Percentiles rank a stretch among this genome's conserved stretches.
Conservation (phyloP, 2,113 vertebrate genomes). For the Cyanoliseus patagonus region DNA sequence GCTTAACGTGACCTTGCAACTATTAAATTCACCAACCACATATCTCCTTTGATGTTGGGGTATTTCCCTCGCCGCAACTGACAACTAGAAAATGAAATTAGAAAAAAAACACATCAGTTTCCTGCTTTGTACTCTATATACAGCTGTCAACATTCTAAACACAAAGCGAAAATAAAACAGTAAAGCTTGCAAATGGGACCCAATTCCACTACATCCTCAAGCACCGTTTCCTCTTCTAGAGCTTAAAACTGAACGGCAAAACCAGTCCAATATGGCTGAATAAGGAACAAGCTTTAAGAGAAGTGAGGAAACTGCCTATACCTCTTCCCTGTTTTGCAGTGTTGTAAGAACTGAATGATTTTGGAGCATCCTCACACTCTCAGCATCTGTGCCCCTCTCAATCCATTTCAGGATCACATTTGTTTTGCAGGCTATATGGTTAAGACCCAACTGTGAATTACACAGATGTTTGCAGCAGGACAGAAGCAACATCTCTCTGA, state of each 20-base stretch:
- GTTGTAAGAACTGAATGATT: not conserved
- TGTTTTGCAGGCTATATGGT: not conserved
- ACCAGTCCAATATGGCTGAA: not conserved
- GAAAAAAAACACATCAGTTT: constrained; percentile 47
- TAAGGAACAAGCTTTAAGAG: not conserved
- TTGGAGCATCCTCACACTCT: not conserved
- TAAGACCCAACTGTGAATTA: not conserved
- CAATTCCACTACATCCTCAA: not conserved
- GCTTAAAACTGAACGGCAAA: not conserved
- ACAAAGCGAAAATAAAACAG: not conserved
- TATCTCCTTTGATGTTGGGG: not conserved
- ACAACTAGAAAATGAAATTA: constrained; percentile 61
- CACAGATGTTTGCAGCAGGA: not conserved
- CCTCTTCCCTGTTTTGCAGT: not conserved
- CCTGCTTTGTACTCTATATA: not conserved
- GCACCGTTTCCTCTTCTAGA: not conserved
- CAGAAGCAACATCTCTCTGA: not conserved
- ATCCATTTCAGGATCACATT: not conserved
- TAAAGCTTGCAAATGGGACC: not conserved
- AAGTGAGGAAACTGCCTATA: not conserved
- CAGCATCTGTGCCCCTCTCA: not conserved
- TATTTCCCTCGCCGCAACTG: not conserved
- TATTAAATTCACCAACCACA: constrained; percentile 24
- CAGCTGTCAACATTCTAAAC: not conserved
- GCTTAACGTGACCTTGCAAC: not conserved